Evolutionary conservation across 2,113 vertebrate genomes (phyloP), one percentile per base, ranked within the genome.

Genomic region (Microtus pennsylvanicus): DNA sequence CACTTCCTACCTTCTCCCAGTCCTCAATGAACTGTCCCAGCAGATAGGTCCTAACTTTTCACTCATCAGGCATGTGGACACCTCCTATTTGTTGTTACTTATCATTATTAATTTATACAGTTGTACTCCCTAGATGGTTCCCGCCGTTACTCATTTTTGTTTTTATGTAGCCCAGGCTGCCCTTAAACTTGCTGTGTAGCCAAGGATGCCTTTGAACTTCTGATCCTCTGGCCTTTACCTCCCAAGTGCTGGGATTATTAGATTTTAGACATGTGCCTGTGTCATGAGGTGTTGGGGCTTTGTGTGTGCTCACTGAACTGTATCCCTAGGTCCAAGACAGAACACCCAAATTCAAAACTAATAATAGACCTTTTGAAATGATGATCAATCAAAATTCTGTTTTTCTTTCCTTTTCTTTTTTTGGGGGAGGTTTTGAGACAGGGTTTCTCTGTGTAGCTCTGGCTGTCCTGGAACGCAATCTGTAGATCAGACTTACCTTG

Each of bases 71-170:
- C 30, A 70, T 77, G 61, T 82, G 38, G 38, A 82, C 9, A 33
- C 61, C 82, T 42, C 61, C 86, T 42, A 67, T 12, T 86, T 67
- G n/a, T 67, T 69, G n/a, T 12, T 63, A 47, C 14, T 45, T 63
- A 89, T 72, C 21, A 26, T 74, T 89, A 47, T 87, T 93, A 80
- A 87, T 92, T 90, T 86, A 81, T 50, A 22, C 93, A 80, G 83
- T 75, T 50, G 10, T 19, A 85, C 13, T 69, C 58, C 38, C 26
- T 75, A 75, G 81, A 26, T 9, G 38, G 8, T 89, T 91, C 50
- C 52, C 58, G 17, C 78, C 78, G 22, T 58, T 81, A 22, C n/a
- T 63, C 22, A 28, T 38, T 61, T 63, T 83, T 35, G 16, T 63
- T 63, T n/a, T 81, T 26, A 47, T 67, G 26, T 45, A 86, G 61